Conservation (phyloP, 2,888 invertebrate genomes). For the Sericinus montela region DNA sequence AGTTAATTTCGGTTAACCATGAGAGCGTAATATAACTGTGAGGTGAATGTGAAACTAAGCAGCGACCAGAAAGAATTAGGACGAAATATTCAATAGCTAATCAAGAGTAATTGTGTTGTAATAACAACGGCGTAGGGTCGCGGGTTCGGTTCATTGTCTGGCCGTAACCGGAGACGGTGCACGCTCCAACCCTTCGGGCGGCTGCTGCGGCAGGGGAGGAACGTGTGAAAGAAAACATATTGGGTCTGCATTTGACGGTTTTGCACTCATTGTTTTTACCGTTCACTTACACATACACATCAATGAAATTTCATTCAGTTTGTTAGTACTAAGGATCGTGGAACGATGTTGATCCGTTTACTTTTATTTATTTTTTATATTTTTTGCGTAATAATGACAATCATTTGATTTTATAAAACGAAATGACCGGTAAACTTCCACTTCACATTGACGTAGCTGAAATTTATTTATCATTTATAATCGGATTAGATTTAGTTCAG, state of each 20-base stretch:
- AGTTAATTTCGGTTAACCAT: background rate
- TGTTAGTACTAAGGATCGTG: too few species aligned
- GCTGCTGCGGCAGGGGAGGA: conserved; percentile 23
- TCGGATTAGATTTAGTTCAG: too few species aligned
- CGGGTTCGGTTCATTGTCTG: conserved; percentile 27
- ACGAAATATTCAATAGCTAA: conserved; percentile 35
- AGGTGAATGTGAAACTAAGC: conserved; percentile 13
- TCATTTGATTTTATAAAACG: too few species aligned
- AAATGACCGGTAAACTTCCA: too few species aligned
- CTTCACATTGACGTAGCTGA: too few species aligned
- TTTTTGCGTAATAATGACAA: too few species aligned
- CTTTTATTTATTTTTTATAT: too few species aligned
- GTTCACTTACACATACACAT: too few species aligned
- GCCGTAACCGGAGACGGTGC: conserved; percentile 29
- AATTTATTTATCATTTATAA: too few species aligned
- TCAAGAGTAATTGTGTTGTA: conserved; percentile 37
- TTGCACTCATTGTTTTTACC: conserved; percentile 23
- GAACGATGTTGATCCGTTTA: too few species aligned
- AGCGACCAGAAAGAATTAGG: conserved; percentile 20
- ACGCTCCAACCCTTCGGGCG: conserved; percentile 28
- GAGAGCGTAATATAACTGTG: background rate
- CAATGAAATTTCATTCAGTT: too few species aligned
- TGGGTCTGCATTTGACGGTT: conserved; percentile 27
- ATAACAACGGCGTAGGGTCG: conserved; percentile 27
- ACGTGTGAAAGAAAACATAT: conserved; percentile 43